Evolutionary conservation across 1,140 invertebrate genomes (phyloP).

Genomic region (Wasmannia auropunctata): DNA sequence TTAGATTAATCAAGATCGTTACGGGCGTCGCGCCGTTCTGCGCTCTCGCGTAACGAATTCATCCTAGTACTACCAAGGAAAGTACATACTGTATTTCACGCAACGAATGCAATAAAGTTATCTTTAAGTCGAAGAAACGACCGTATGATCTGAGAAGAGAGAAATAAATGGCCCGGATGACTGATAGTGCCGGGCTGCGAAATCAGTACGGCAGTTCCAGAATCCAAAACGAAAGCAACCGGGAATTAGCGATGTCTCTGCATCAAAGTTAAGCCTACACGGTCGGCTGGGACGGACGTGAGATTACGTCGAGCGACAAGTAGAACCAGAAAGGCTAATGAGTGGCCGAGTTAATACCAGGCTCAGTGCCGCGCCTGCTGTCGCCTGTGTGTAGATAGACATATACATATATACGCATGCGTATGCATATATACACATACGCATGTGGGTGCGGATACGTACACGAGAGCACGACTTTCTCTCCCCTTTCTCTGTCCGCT

Average conservation of each 20-base stretch:
- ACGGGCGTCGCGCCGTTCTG: conserved; percentile 45
- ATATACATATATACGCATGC: too few relatives aligned
- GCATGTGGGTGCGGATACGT: conserved; percentile 3
- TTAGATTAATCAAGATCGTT: conserved; percentile 76
- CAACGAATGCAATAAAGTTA: conserved; percentile 42
- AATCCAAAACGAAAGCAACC: conserved; percentile 31
- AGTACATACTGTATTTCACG: background rate
- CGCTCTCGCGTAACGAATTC: conserved; percentile 4
- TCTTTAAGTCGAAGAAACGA: conserved; percentile 36
- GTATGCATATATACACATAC: too few relatives aligned
- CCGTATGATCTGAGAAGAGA: conserved; percentile 9
- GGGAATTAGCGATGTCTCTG: conserved; percentile 67
- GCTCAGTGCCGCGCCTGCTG: conserved; percentile 62
- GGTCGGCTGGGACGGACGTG: conserved; percentile 63
- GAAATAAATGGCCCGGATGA: conserved; percentile 38
- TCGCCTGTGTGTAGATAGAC: conserved; percentile 48
- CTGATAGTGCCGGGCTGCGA: conserved; percentile 48
- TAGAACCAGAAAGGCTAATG: conserved; percentile 77
- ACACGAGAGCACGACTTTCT: conserved; percentile 43
- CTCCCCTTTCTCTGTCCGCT: conserved; percentile 38
- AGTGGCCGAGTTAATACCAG: conserved; percentile 76
- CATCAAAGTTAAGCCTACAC: conserved; percentile 71
- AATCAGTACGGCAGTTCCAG: conserved; percentile 43
- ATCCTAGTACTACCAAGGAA: background rate
- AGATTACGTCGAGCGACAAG: conserved; percentile 78